Evolutionary conservation across 2,888 invertebrate species (phyloP), one percentile per base, ranked within the genome.

Genomic region (Euplagia quadripunctaria): DNA sequence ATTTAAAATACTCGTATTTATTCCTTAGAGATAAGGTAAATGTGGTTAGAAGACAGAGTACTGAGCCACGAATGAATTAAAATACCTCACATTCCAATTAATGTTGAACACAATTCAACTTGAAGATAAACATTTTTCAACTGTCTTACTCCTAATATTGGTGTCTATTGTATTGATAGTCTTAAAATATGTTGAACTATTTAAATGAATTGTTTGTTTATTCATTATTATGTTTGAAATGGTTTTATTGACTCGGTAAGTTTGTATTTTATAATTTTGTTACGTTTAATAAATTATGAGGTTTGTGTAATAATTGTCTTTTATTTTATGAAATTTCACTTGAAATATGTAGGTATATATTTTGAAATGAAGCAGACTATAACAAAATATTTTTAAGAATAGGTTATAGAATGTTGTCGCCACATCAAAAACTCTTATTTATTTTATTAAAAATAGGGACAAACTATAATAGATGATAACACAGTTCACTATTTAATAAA

Each of bases 251-350:
- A 74, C 52, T 79, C 73, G 51, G 61, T 75, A 74, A 68, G 79
- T 83, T 82, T 83, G 42, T 71, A 64, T 72, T 79, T 69, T 73
- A 58, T 72, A 73, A 70, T 71, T 77, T 74, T 65, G 67, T 73
- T 78, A 75, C 71, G 42, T 70, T 68, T 61, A 80, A 80, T 82
- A 82, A 81, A 83, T 82, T 71, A 77, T 81, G 75, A 83, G 77
- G 75, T 76, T n/a, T 68, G 66, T 8, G 72, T 72, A 71, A 64
- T 68, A 16, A 71, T 64, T 63, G 58, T 55, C 55, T 76, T 72
- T 76, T 5, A 70, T 69, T 69, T 61, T 20, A 46, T 46, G 6
- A 46, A 46, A 46, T 46, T 43, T 43, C 43, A 43, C 4, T 43
- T 6, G 8, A 43, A 6, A 6, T 43, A 43, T 8, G 8, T 43